Base-by-base conservation (phyloP, 2,113 vertebrate genomes). In the Conger conger region DNA sequence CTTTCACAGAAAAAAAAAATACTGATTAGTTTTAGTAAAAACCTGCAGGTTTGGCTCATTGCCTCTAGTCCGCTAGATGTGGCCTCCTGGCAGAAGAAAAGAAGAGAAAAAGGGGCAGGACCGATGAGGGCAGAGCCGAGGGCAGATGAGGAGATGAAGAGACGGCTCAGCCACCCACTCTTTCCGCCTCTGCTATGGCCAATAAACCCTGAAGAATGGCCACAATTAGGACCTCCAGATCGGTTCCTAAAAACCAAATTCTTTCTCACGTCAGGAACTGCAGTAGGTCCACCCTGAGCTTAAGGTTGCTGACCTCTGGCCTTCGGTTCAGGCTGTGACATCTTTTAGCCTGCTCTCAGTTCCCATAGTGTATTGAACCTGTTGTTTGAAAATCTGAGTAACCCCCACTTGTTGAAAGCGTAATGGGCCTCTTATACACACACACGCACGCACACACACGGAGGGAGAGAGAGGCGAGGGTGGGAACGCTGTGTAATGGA, bases 401-500 rank as follows among this genome's bases (percentile, higher is more conserved):
- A 50, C 40, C n/a, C 40, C 40, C 68, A 57, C 33, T 81, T 40
- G 8, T 33, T 20, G 27, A 84, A 30, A 11, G 7, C 2, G 42
- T 79, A 54, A 63, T 80, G 83, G 76, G 37, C 37, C 83, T 84
- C 50, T 30, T 30, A 23, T 13, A 54, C 53, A 82, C 36, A 79
- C 68, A 85, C n/a, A 82, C 2, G 5, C 53, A 40, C 33, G 36
- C 33, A 84, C 36, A 84, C 23, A 87, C 82, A 88, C 91, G 90
- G 87, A 87, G 18, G 80, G 81, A 36, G 85, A 84, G 84, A 80
- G 82, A 68, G 80, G 80, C n/a, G 80, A 87, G 84, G 84, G 81
- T 87, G 87, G 92, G 88, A 1, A 33, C 9, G 27, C 23, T 88
- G 79, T 9, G 83, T 73, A 54, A 83, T 76, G 40, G 86, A 88